Evolutionary conservation across 2,113 vertebrate genomes (phyloP), one percentile per base, ranked within the genome.

Genomic region (Eonycteris spelaea): DNA sequence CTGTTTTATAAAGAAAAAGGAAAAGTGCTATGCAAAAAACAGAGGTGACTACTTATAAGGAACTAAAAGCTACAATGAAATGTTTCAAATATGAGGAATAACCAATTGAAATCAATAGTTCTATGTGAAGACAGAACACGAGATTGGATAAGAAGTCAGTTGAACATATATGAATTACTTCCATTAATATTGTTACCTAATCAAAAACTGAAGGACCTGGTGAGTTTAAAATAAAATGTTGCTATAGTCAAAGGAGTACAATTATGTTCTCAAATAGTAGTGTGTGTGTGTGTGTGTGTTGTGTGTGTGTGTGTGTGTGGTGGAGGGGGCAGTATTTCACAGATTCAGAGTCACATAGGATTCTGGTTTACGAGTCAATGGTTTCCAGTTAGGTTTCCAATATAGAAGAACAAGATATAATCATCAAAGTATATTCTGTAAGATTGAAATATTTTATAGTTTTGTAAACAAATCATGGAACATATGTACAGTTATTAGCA

Each of bases 1-100:
- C 67, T n/a, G 26, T 94, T 97, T 95, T 75, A 51, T 40, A 92
- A 71, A 94, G 53, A 24, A 89, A 68, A 82, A 78, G 77, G n/a
- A 59, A 83, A 7, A 67, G 40, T 83, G 59, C 84, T 96, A 79
- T 5, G 68, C 35, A 95, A 61, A 85, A 45, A 33, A 38, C 80
- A 63, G 87, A 95, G 18, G 3, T 87, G 48, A 24, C 26, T 90
- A 45, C 68, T 96, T 88, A 90, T 28, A 92, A 67, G 73, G 28
- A 67, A 61, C 88, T 85, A 84, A 82, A 86, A 96, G 79, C 55
- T 96, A 59, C 38, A 61, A 18, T 48, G 90, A 59, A 26, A 48
- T 93, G 92, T 15, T 96, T 97, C 74, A 79, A 93, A 88, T 63
- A 68, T 26, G 40, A 86, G 28, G 10, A 70, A 57, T 14, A 68